phyloP scores from a whole-genome alignment of 2,888 invertebrate genomes.

The Kuschelorhynchus macadamiae region DNA sequence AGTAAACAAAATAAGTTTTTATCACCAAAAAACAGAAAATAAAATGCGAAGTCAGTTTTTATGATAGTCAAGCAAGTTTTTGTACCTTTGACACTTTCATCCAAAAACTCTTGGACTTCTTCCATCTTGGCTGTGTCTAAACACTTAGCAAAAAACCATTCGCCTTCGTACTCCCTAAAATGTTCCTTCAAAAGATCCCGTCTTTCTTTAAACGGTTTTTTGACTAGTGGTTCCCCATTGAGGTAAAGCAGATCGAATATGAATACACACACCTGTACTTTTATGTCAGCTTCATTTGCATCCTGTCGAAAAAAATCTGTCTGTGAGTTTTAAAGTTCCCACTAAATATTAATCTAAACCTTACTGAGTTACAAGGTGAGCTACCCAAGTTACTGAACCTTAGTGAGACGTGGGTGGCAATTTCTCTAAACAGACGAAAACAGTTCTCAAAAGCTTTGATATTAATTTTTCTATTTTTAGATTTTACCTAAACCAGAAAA shows the following conservation, averaged over 20 bases:
- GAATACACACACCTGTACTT: constrained; percentile 89
- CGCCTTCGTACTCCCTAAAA: constrained; percentile 81
- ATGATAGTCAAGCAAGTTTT: no score
- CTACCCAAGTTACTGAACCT: no score
- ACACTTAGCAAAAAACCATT: constrained; percentile 90
- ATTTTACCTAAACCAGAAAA: no score
- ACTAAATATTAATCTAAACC: no score
- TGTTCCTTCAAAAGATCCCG: constrained; percentile 80
- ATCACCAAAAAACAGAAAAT: not conserved
- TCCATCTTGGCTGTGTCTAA: constrained; percentile 89
- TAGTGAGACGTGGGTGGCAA: no score
- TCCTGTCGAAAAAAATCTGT: constrained; percentile 70
- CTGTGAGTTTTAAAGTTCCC: constrained; percentile 68
- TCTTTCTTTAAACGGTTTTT: constrained; percentile 81
- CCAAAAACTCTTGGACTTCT: constrained; percentile 93
- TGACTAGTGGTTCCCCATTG: constrained; percentile 89
- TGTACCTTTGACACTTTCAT: constrained; percentile 90
- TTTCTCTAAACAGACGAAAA: no score
- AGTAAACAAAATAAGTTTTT: no score
- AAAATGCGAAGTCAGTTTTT: no score
- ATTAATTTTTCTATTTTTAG: no score
- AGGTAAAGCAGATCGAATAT: constrained; percentile 96
- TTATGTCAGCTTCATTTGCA: constrained; percentile 81
- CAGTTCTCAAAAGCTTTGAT: no score
- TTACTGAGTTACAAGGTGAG: no score